phyloP scores from a whole-genome alignment of 2,797 vertebrate genomes.

The Brachymystax lenok region DNA sequence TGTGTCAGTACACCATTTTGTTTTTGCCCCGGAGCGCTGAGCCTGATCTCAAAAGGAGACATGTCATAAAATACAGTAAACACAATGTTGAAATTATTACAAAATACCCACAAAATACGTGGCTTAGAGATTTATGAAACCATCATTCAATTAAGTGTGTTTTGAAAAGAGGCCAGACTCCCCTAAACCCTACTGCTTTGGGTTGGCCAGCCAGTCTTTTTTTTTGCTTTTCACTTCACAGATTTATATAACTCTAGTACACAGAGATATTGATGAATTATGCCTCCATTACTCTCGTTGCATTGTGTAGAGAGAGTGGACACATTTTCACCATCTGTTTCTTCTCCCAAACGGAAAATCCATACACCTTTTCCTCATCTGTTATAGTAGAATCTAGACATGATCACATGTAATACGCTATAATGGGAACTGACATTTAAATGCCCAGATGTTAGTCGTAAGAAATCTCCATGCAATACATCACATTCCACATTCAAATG shows the following conservation, averaged over 20 bases:
- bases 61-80: constrained; percentile 14
- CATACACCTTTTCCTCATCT: constrained; percentile 23
- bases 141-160: constrained; percentile 35
- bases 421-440: constrained; percentile 15
- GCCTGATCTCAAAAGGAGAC: constrained; percentile 7
- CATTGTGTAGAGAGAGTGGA: constrained; percentile 13
- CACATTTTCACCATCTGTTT: constrained; percentile 22
- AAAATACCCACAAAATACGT: constrained; percentile 18
- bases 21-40: constrained; percentile 12
- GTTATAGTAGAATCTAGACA: constrained; percentile 10
- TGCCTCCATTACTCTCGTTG: not conserved
- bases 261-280: not conserved
- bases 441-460: constrained; percentile 17
- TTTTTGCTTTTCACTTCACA: not conserved
- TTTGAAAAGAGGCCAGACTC: constrained; percentile 25
- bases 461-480: constrained; percentile 16
- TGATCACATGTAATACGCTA: constrained; percentile 15
- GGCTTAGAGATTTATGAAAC: constrained; percentile 29
- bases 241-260: not conserved
- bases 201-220: not conserved
- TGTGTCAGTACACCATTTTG: constrained; percentile 21
- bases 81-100: constrained; percentile 30
- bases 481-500: not conserved
- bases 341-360: constrained; percentile 28
- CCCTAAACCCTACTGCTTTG: constrained; percentile 18